Evolutionary conservation across 1,140 invertebrate species (phyloP), one percentile per base, ranked within the genome.

Genomic region (Leptoteleia sp.): DNA sequence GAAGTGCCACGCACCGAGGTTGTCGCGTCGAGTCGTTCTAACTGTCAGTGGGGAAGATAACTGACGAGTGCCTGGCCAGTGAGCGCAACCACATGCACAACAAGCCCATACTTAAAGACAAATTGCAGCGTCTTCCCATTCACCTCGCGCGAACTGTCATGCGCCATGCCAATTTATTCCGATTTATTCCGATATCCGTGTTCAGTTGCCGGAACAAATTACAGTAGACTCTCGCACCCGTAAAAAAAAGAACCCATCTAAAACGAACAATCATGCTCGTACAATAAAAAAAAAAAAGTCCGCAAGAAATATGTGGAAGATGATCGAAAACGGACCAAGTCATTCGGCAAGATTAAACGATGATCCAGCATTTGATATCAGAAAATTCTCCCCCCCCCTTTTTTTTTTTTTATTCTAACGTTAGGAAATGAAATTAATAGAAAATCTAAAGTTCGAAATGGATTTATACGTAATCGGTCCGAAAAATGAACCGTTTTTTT

Each of bases 121-220:
- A 72, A 62, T 62, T 72, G 40, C 11, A 55, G 38, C 7, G 67
- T 50, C 31, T 50, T 38, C 13, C n/a, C 40, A 62, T 47, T 54
- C 38, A 57, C 48, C 38, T 64, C 38, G 47, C 57, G 57, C 57
- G 38, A 62, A 72, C 47, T 47, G 57, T 71, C 67, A 50, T 59
- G 67, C 67, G 22, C 43, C 35, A 16, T 52, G 54, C 54, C 54
- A 48, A 61, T 71, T 71, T 61, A 71, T 59, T 70, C 55, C 55
- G 55, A 52, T 57, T 68, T 47, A 16, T 38, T 27, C 43, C 48
- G 62, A 65, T 65, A 43, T 17, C 38, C 37, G 38, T 8, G 52
- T 35, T 13, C 52, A 40, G 40, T 50, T 33, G n/a, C 42, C 43
- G 42, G 52, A 57, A 57, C 65, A 55, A 57, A 70, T 55, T 57